Evolutionary conservation across 1,140 invertebrate species (phyloP), one percentile per base, ranked within the genome.

Genomic region (Neodiprion pinetum): DNA sequence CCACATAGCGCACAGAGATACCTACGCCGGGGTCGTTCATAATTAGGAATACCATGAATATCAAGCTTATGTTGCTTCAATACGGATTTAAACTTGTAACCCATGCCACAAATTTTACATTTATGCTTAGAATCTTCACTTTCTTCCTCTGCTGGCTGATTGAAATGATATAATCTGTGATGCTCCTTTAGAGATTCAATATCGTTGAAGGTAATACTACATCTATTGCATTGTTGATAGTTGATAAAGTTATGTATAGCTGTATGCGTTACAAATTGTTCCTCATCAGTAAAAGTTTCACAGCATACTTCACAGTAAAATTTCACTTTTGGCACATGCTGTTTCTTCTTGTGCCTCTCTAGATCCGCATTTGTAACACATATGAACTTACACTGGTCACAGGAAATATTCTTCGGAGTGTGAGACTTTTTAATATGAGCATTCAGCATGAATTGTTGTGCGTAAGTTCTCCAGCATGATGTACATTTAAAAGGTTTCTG

Each of bases 191-290:
- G 48, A 9, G 70, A 71, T 66, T 70, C 75, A 4, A 79, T 71
- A 23, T 81, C 77, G 3, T 79, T 90, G 80, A 93, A 92, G 61
- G 89, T 90, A 80, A 91, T 92, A 73, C 90, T 88, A 77, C 91
- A 92, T 2, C 91, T 83, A 79, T 91, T 90, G 85, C 91, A 92
- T 65, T 91, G 90, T 17, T 80, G 78, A 75, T 73, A 78, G 9
- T 76, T 50, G 75, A 79, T 76, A 14, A 79, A 78, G 50, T 71
- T 72, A 72, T 88, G 85, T 28, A 81, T 82, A 17, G 80, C 80
- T 72, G 75, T 68, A 72, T 79, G 79, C 71, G 80, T 67, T 80
- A 81, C 48, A 81, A 85, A 71, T 23, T 77, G 72, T 47, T 71
- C 75, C 48, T 79, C 79, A 14, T 76, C 76, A 61, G 77, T 80